A percentile compares a stretch with the other conserved stretches of the same genome.
Evolutionary conservation across 2,888 invertebrate genomes (phyloP).

Genomic region (Aelia acuminata): DNA sequence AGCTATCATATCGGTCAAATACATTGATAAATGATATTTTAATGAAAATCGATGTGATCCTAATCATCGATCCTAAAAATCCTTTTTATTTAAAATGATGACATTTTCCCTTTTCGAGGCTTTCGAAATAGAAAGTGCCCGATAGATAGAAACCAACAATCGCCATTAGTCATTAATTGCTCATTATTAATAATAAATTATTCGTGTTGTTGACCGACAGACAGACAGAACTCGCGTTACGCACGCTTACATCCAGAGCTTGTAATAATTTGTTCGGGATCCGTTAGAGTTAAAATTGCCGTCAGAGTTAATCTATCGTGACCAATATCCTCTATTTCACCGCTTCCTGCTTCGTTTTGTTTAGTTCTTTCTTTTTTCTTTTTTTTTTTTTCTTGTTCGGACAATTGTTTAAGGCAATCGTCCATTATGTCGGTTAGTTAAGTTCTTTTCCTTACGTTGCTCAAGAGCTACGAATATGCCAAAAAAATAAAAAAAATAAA

Average conservation of each 20-base stretch:
- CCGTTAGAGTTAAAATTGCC: slow-evolving; percentile 30
- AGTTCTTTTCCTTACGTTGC: not conserved
- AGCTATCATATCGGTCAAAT: no score
- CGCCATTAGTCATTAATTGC: not conserved
- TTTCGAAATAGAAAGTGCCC: not conserved
- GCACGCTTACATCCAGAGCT: not conserved
- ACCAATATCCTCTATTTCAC: slow-evolving; percentile 33
- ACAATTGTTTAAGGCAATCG: slow-evolving; percentile 10
- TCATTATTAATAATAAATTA: not conserved
- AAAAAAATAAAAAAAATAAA: not conserved
- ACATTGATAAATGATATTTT: no score
- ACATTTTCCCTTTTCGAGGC: not conserved
- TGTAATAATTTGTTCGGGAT: not conserved
- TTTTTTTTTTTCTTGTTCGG: no score
- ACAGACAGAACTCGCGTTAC: not conserved
- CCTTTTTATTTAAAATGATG: not conserved
- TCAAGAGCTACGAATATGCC: not conserved
- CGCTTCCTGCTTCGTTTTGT: slow-evolving; percentile 3
- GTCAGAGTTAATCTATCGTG: not conserved
- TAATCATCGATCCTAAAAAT: no score
- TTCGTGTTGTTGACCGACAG: not conserved
- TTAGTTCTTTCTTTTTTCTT: not conserved
- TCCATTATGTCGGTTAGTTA: slow-evolving; percentile 25
- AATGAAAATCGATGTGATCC: no score
- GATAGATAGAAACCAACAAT: not conserved